Evolutionary conservation across 2,888 invertebrate species (phyloP), one percentile per base, ranked within the genome.

Genomic region (Coelopa pilipes): DNA sequence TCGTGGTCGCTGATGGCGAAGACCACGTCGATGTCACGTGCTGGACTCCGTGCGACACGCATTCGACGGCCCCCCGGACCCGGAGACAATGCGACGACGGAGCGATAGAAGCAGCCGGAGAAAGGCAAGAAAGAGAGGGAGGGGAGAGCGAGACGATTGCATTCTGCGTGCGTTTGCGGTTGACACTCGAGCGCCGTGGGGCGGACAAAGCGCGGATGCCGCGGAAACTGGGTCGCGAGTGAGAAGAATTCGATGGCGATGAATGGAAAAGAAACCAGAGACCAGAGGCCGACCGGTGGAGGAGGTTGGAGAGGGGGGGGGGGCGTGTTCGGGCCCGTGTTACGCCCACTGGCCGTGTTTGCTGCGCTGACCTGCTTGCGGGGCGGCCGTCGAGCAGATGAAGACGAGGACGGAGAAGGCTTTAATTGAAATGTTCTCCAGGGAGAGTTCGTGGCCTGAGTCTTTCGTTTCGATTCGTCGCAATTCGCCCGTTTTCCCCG

Each of bases 121-220:
- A 57, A n/a, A 53, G 53, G 10, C n/a, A 53, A 57, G 17, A 17
- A 57, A 19, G 19, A 45, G 15, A 46, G 17, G 46, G 17, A 59
- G 5, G 9, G 13, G 24, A 17, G 17, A 13, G n/a, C 34, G 19
- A 63, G 19, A 17, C 34, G 7, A 24, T 60, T 24, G 24, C 21
- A 21, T 62, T 62, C 45, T 62, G 66, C 50, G 49, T 50, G 21
- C 49, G 49, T 67, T 67, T 67, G 53, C 34, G 67, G 53, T 67
- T 67, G 67, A 67, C 67, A 67, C 53, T 67, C 24, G 67, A 67
- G 67, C 24, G n/a, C n/a, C n/a, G n/a, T n/a, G n/a, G n/a, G n/a
- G n/a, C n/a, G 21, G 17, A 13, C 65, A 15, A 17, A 21, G 10
- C 13, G 50, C 53, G n/a, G 53, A 66, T 21, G 12, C 53, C 45